A percentile compares a stretch with the other conserved stretches of the same genome.
phyloP scores from a whole-genome alignment of 2,113 vertebrate genomes.

The Hiodon tergisus region DNA sequence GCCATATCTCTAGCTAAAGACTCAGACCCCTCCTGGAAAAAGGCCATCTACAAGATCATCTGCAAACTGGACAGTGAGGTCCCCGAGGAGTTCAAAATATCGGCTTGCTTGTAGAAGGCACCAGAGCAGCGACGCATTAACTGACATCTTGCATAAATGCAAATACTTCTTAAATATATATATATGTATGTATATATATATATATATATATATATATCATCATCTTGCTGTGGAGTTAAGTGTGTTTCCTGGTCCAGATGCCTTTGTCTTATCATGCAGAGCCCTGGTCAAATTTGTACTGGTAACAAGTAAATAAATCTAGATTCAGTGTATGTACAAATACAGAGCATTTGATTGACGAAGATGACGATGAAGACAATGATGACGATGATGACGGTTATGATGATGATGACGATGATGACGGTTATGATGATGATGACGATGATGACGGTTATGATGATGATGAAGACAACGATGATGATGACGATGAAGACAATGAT shows the following conservation, averaged over 20 bases:
- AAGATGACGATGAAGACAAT: too few relatives aligned
- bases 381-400: too few relatives aligned
- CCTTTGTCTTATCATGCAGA: background rate
- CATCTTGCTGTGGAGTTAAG: conserved; percentile 14
- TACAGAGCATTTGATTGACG: too few relatives aligned
- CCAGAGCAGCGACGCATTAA: background rate
- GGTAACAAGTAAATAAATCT: too few relatives aligned
- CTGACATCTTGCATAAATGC: background rate
- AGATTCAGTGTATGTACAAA: too few relatives aligned
- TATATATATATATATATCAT: background rate
- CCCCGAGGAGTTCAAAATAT: conserved; percentile 83
- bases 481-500: too few relatives aligned
- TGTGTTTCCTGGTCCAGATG: background rate
- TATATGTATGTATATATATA: background rate
- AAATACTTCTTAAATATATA: background rate
- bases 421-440: too few relatives aligned
- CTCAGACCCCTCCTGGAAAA: conserved; percentile 91
- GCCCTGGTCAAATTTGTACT: background rate
- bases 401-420: too few relatives aligned
- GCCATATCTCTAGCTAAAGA: conserved; percentile 82
- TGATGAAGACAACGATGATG: too few relatives aligned
- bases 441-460: too few relatives aligned
- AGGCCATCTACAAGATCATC: conserved; percentile 97
- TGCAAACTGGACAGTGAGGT: conserved; percentile 92
- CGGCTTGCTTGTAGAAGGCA: conserved; percentile 64